Conservation (phyloP, 1,140 invertebrate genomes). For the Drepana arcuata region DNA sequence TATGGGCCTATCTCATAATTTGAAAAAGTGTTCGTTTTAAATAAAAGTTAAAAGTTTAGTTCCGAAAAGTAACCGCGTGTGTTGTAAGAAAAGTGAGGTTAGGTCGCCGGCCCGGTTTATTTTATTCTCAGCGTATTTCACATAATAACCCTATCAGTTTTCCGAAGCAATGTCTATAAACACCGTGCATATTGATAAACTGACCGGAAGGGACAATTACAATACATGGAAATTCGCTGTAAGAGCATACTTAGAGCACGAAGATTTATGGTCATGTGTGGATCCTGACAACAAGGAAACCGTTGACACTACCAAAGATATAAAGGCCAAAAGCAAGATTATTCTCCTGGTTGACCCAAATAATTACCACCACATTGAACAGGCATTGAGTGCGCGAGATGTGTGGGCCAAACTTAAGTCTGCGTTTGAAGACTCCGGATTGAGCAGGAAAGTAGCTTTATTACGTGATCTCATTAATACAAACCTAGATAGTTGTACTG, state of each 20-base stretch:
- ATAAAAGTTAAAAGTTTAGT: too few relatives aligned
- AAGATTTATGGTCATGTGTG: conserved; percentile 16
- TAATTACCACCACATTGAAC: conserved; percentile 18
- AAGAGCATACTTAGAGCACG: conserved; percentile 7
- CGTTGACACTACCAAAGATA: conserved; percentile 18
- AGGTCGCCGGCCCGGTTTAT: too few relatives aligned
- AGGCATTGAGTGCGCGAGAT: conserved; percentile 18
- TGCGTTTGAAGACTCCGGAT: conserved; percentile 35
- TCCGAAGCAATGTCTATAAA: too few relatives aligned
- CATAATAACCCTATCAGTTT: too few relatives aligned
- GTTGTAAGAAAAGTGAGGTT: too few relatives aligned
- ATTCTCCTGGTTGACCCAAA: conserved; percentile 34
- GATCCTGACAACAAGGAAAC: conserved; percentile 17
- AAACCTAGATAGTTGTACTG: background rate
- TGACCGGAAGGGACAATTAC: conserved; percentile 13
- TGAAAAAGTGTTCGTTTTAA: too few relatives aligned
- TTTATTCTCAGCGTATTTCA: too few relatives aligned
- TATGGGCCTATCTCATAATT: too few relatives aligned
- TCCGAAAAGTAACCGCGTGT: too few relatives aligned
- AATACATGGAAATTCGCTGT: conserved; percentile 14
- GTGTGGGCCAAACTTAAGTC: conserved; percentile 29
- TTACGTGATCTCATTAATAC: conserved; percentile 7
- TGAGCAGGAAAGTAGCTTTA: conserved; percentile 37
- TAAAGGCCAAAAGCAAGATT: conserved; percentile 27
- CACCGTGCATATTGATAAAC: conserved; percentile 10